These are phyloP conservation scores for Palaemon carinicauda DNA, from an alignment of 1,140 invertebrate genomes.

Conservation along the genomic window DNA sequence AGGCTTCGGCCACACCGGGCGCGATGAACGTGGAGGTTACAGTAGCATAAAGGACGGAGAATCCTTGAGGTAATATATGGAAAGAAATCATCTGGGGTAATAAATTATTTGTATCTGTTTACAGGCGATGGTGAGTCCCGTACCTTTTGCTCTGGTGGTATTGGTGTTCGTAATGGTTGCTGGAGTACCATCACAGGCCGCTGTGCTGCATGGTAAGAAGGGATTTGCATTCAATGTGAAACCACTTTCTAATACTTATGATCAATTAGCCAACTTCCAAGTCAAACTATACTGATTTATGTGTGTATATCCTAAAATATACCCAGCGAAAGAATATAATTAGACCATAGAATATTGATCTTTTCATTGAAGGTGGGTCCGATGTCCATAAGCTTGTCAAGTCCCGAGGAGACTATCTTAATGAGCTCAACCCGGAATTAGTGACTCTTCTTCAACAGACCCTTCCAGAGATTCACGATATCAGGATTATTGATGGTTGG, in stretches of 20 bases:
- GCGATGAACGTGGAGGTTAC: not conserved
- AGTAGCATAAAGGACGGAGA: too few relatives aligned
- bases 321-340: too few relatives aligned
- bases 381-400: too few relatives aligned
- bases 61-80: too few relatives aligned
- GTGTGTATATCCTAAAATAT: too few relatives aligned
- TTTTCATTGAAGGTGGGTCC: not conserved
- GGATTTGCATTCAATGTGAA: too few relatives aligned
- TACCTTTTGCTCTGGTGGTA: not conserved
- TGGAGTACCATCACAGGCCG: not conserved
- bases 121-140: slow-evolving; percentile 6
- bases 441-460: slow-evolving; percentile 22
- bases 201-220: not conserved
- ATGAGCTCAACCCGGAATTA: slow-evolving; percentile 25
- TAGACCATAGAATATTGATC: not conserved
- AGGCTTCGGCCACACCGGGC: too few relatives aligned
- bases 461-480: slow-evolving; percentile 26
- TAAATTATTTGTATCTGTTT: not conserved
- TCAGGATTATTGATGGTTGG: slow-evolving; percentile 38
- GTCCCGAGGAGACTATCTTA: not conserved
- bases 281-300: too few relatives aligned
- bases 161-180: not conserved
- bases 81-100: not conserved
- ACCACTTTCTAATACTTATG: too few relatives aligned
- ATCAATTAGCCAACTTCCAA: too few relatives aligned